These are phyloP conservation scores for rabbit (Oryctolagus cuniculus) DNA, from an alignment of 2,113 vertebrate species.

Conservation along the genomic window mOryCun1.1 NC_091442.1:28972501-28973000, in stretches of 20 bases:
- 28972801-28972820: background rate
- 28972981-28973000: background rate
- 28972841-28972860: conserved; percentile 17
- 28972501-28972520: conserved; percentile 71
- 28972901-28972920: background rate
- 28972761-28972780: conserved; percentile 54
- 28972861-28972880: background rate
- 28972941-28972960: conserved; percentile 25
- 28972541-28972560: conserved; percentile 53
- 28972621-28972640: conserved; percentile 56
- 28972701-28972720: background rate
- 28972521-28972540: background rate
- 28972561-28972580: conserved; percentile 69
- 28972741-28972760: background rate
- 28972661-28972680: conserved; percentile 48
- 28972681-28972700: conserved; percentile 57
- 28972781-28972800: conserved; percentile 44
- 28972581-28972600: conserved; percentile 65
- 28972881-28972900: background rate
- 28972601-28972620: conserved; percentile 61
- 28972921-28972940: background rate
- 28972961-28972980: conserved; percentile 29
- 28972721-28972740: no score
- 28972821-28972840: conserved; percentile 59
- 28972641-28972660: conserved; percentile 31